Base-by-base conservation (phyloP, 2,888 invertebrate species). In the Acronicta psi region DNA sequence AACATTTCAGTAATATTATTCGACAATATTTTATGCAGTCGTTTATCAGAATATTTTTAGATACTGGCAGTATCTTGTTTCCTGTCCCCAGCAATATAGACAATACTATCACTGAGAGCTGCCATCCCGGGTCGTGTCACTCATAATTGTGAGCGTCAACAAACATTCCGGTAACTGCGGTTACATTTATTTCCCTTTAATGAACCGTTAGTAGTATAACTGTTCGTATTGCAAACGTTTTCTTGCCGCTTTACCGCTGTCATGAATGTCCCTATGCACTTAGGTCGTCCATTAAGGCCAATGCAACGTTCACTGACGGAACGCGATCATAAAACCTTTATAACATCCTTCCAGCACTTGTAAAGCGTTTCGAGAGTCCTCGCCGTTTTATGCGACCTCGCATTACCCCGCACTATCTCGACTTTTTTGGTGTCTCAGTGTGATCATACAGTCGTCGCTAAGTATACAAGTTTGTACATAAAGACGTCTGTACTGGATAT, bases 341-440 rank as follows among this genome's bases (percentile, higher is more conserved):
- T 91, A 92, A 93, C 92, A 92, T 93, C 93, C 93, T 92, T 92
- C 92, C 91, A 93, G 89, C 88, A 92, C 93, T 93, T 93, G 92
- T 93, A 93, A 93, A 93, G 84, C 93, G 91, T 89, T 93, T 92
- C 88, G 85, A 90, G 88, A 89, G 84, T 89, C 85, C 84, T 88
- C 82, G 80, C 83, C 81, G 82, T 88, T 91, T 91, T 92, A 92
- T 92, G 86, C 77, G 90, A 89, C 87, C 87, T 81, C 77, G 76
- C 84, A 89, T 87, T 87, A 91, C 84, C 84, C 82, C 76, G 75
- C 80, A 85, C 84, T 84, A 88, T 84, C 82, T 80, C 61, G 66
- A 82, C 70, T 82, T 83, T 85, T 86, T 84, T 79, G 77, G 77
- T 83, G 77, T 83, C 78, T 80, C 80, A 53, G 64, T 74, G 77